These are phyloP conservation scores for Catalaphyllia jardinei DNA, from an alignment of 64 coral and sea anemone species.

Conservation along the genomic window DNA sequence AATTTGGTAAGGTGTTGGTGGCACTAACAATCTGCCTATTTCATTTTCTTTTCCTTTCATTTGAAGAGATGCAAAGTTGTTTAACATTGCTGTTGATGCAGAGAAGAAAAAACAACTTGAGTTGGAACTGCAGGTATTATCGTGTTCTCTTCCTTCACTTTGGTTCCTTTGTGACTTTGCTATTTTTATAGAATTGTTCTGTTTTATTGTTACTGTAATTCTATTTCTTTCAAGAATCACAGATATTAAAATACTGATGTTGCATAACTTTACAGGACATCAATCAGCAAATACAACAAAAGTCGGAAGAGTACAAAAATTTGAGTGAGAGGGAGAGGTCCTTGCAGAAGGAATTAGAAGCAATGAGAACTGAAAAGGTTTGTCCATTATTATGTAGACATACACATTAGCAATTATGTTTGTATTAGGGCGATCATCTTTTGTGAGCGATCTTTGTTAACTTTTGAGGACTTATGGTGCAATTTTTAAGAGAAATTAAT, in stretches of 20 bases:
- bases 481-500: too few relatives aligned
- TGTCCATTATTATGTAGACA: background rate
- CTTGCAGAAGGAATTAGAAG: conserved; percentile 74
- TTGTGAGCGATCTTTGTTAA: background rate
- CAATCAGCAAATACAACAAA: conserved; percentile 57
- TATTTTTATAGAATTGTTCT: background rate
- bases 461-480: too few relatives aligned
- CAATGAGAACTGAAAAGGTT: conserved; percentile 92
- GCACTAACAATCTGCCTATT: too few relatives aligned
- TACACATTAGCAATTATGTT: background rate
- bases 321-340: conserved; percentile 69
- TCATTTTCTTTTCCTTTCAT: background rate
- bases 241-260: too few relatives aligned
- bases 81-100: conserved; percentile 92
- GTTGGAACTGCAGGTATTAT: conserved; percentile 70
- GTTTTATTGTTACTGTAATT: background rate
- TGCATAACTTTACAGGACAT: conserved; percentile 54
- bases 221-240: too few relatives aligned
- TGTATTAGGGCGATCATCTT: too few relatives aligned
- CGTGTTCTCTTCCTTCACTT: background rate
- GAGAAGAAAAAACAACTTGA: conserved; percentile 89
- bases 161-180: background rate
- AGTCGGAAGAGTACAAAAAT: conserved; percentile 59
- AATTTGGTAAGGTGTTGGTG: too few relatives aligned
- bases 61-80: conserved; percentile 85